Evolutionary conservation across 1,140 invertebrate genomes (phyloP).

Genomic region (Teleogryllus occipitalis): DNA sequence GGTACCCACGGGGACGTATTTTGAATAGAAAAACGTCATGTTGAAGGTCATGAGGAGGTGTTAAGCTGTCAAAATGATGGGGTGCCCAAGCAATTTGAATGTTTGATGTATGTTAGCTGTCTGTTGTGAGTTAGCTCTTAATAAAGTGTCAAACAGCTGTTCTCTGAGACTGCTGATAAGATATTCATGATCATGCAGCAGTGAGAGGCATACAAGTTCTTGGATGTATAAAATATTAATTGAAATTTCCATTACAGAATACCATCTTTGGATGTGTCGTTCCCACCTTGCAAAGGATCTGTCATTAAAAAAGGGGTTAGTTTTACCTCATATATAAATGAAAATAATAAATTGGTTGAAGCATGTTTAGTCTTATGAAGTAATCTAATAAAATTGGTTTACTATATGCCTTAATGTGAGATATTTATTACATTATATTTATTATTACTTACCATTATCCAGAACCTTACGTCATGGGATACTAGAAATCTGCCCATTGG

Average conservation of each 20-base stretch:
- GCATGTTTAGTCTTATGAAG: background rate
- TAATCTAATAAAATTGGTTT: background rate
- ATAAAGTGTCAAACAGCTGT: background rate
- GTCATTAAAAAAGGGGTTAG: slow-evolving; percentile 7
- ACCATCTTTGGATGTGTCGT: slow-evolving; percentile 13
- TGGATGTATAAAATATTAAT: background rate
- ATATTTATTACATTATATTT: background rate
- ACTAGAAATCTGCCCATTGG: background rate
- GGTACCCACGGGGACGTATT: background rate
- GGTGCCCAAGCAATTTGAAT: background rate
- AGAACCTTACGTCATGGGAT: slow-evolving; percentile 6
- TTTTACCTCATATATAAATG: background rate
- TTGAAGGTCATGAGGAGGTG: background rate
- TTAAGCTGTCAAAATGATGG: background rate
- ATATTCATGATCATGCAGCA: background rate
- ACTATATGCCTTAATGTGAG: background rate
- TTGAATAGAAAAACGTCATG: background rate
- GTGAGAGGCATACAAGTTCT: background rate
- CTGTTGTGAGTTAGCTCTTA: background rate
- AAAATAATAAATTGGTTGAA: background rate
- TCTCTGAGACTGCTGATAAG: background rate
- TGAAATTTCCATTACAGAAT: background rate
- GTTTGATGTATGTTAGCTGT: background rate
- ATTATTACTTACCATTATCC: background rate
- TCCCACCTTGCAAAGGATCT: background rate